A percentile compares a stretch with the other conserved stretches of the same genome.
These are phyloP conservation scores for Osedax fenrisi DNA, from an alignment of 2,888 invertebrate species.

Conservation along the genomic window DNA sequence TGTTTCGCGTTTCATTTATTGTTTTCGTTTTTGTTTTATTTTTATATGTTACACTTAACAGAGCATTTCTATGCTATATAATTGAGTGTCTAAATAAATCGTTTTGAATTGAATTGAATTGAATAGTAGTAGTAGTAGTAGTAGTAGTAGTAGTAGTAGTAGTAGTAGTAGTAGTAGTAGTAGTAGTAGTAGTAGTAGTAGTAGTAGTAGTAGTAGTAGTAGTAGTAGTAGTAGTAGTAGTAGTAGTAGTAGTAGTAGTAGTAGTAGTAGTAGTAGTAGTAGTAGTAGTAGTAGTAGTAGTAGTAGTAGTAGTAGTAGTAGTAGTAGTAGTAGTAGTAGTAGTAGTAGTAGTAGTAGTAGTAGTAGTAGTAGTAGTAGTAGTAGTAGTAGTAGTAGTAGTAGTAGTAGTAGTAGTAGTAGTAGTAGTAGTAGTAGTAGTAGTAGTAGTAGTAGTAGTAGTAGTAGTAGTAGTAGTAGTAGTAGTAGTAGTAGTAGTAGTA, in stretches of 20 bases:
- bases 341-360: slow-evolving; percentile 18
- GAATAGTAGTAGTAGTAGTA: too few relatives aligned
- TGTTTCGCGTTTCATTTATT: too few relatives aligned
- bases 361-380: slow-evolving; percentile 18
- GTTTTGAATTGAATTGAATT: too few relatives aligned
- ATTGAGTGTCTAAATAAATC: too few relatives aligned
- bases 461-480: slow-evolving; percentile 6
- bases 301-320: slow-evolving; percentile 13
- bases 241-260: slow-evolving; percentile 17
- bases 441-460: slow-evolving; percentile 18
- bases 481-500: slow-evolving; percentile 19
- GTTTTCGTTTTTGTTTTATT: too few relatives aligned
- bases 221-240: slow-evolving; percentile 18
- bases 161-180: slow-evolving; percentile 18
- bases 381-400: slow-evolving; percentile 18
- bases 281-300: slow-evolving; percentile 18
- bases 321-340: not conserved
- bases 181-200: slow-evolving; percentile 18
- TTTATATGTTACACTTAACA: too few relatives aligned
- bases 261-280: slow-evolving; percentile 17
- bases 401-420: slow-evolving; percentile 17
- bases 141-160: too few relatives aligned
- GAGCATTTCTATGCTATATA: too few relatives aligned
- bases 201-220: slow-evolving; percentile 18
- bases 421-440: slow-evolving; percentile 17